These are phyloP conservation scores for Lycia hirtaria DNA, from an alignment of 2,888 invertebrate species.

Conservation along the genomic window DNA sequence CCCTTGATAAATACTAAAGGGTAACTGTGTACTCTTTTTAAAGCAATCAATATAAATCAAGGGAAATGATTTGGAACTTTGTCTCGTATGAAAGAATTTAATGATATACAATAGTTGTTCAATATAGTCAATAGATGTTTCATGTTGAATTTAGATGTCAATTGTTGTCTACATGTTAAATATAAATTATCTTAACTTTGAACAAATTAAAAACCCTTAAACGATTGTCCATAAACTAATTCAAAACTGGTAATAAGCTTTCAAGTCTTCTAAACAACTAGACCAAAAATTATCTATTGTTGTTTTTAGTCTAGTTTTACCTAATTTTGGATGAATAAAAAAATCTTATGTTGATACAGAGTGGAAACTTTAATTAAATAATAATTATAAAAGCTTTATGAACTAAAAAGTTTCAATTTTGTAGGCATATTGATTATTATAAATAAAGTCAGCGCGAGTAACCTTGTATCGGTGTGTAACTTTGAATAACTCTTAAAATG, in stretches of 20 bases:
- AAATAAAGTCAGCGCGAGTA: no score
- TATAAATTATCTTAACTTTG: neutral
- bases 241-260: neutral
- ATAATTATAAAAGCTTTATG: no score
- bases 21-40: neutral
- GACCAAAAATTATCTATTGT: no score
- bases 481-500: no score
- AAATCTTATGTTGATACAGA: neutral
- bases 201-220: neutral
- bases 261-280: neutral
- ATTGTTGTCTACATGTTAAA: constrained; percentile 29
- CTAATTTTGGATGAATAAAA: neutral
- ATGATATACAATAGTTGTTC: constrained; percentile 19
- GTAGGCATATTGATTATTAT: neutral
- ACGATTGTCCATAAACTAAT: neutral
- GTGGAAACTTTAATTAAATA: neutral
- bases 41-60: constrained; percentile 2
- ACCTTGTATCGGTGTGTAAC: no score
- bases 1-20: no score
- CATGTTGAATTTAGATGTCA: constrained; percentile 40
- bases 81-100: constrained; percentile 18
- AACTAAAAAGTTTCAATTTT: no score
- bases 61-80: neutral
- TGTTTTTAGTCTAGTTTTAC: no score
- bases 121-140: constrained; percentile 8